Evolutionary conservation across 2,888 invertebrate species (phyloP).

Genomic region (Microchrysa polita): DNA sequence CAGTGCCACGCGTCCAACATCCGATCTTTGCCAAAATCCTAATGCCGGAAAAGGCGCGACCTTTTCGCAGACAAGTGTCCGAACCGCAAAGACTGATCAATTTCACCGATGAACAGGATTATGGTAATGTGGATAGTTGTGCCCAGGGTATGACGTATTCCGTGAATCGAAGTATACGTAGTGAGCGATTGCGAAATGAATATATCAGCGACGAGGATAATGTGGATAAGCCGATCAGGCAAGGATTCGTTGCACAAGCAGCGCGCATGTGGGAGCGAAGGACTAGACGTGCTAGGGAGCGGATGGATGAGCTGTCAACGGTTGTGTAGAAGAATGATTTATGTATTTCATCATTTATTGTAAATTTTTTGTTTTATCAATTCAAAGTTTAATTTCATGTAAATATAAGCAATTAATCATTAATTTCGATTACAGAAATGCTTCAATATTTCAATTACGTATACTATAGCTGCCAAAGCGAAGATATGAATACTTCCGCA

Average conservation of each 20-base stretch:
- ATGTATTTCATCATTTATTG: slow-evolving; percentile 8
- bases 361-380: slow-evolving; percentile 7
- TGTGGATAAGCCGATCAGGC: slow-evolving; percentile 43
- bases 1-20: slow-evolving; percentile 49
- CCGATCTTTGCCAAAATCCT: slow-evolving; percentile 51
- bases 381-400: background rate
- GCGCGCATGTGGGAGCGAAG: slow-evolving; percentile 52
- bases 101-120: background rate
- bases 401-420: no score
- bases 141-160: background rate
- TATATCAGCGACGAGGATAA: slow-evolving; percentile 43
- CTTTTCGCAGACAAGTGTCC: slow-evolving; percentile 31
- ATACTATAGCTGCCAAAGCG: no score
- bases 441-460: no score
- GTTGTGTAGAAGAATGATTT: slow-evolving; percentile 47
- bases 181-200: slow-evolving; percentile 28
- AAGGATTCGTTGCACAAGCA: slow-evolving; percentile 51
- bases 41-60: slow-evolving; percentile 49
- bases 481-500: no score
- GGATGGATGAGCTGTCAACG: slow-evolving; percentile 38
- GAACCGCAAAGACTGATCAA: slow-evolving; percentile 34
- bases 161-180: background rate
- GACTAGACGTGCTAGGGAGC: slow-evolving; percentile 41
- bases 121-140: background rate
- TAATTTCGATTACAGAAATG: no score